Conservation (phyloP, 2,113 vertebrate species). For the Macroglossus sobrinus region DNA sequence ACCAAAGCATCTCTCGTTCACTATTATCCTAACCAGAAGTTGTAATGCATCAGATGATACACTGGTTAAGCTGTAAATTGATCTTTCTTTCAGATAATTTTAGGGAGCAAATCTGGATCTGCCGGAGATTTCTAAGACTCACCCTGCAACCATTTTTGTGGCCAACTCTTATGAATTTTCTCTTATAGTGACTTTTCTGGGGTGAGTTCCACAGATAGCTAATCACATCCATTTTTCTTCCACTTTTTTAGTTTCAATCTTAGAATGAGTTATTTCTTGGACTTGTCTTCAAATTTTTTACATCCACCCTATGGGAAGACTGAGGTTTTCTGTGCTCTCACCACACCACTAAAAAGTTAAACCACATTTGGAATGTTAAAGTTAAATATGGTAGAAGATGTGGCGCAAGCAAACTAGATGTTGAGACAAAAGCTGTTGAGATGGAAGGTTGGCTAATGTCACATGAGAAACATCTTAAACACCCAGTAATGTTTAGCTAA, state of each 20-base stretch:
- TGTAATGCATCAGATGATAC: neutral
- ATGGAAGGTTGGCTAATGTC: neutral
- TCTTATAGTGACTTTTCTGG: neutral
- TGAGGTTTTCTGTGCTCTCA: neutral
- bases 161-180: neutral
- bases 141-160: neutral
- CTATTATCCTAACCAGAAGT: neutral
- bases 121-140: neutral
- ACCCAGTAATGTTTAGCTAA: neutral
- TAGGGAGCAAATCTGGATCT: slow-evolving; percentile 1
- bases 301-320: neutral
- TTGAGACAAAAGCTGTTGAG: neutral
- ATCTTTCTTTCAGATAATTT: neutral
- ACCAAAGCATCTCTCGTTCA: neutral
- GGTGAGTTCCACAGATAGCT: neutral
- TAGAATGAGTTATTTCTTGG: neutral
- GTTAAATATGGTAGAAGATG: neutral
- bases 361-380: neutral
- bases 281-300: neutral
- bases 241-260: neutral
- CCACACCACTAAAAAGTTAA: neutral
- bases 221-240: slow-evolving; percentile 9
- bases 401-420: neutral
- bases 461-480: neutral
- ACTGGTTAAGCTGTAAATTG: neutral